Percentiles rank a stretch among this genome's conserved stretches.
Evolutionary conservation across 2,888 invertebrate genomes (phyloP).

Genomic region (Tineola bisselliella): DNA sequence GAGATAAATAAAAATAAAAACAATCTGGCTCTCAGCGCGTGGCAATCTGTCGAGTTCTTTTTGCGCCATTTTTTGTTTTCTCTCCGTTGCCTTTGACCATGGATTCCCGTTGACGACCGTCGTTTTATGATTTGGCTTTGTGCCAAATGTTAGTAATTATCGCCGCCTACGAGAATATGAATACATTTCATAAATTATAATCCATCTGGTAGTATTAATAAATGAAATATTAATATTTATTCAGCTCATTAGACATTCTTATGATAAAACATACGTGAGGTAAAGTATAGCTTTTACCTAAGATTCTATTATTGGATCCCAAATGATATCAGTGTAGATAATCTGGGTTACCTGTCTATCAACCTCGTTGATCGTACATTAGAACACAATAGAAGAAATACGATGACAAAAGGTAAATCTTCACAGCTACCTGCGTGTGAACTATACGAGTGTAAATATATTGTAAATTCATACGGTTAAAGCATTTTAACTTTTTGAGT

Average conservation of each 20-base stretch:
- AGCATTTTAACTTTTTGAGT: background rate
- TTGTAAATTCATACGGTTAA: background rate
- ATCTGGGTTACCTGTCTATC: background rate
- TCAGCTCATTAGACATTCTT: background rate
- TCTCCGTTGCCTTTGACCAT: conserved; percentile 10
- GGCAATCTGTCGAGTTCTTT: conserved; percentile 8
- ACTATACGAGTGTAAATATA: too few relatives aligned
- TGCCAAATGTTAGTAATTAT: background rate
- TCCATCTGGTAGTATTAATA: background rate
- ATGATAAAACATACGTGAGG: background rate
- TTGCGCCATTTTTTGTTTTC: conserved; percentile 8
- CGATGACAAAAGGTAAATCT: background rate
- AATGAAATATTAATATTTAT: background rate
- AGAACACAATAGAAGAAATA: background rate
- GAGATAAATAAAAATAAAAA: conserved; percentile 10
- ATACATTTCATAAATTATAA: background rate
- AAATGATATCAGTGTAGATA: background rate
- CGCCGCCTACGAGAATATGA: background rate
- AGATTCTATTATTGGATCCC: background rate
- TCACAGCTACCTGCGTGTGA: background rate
- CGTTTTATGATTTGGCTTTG: conserved; percentile 3
- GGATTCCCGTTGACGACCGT: background rate
- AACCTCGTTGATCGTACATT: background rate
- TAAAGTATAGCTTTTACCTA: background rate
- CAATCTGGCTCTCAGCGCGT: background rate